A percentile compares a stretch with the other conserved stretches of the same genome.
These are phyloP conservation scores for Hemibagrus wyckioides DNA, from an alignment of 2,113 vertebrate genomes.

Conservation along the genomic window DNA sequence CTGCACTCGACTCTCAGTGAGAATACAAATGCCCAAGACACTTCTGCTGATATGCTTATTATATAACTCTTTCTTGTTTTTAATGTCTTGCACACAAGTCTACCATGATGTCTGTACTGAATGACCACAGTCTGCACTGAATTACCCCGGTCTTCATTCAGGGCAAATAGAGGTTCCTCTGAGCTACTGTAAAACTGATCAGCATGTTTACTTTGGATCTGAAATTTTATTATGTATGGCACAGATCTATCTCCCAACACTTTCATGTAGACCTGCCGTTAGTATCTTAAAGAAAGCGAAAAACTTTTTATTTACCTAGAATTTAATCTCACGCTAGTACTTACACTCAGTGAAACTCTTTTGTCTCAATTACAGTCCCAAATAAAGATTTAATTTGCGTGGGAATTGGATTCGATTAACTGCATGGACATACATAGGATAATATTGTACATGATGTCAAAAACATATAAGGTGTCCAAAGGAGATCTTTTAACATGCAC, in stretches of 20 bases:
- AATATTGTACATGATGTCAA: not conserved
- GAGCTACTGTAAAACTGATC: not conserved
- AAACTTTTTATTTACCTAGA: not conserved
- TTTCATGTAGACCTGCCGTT: conserved; percentile 10
- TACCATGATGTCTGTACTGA: conserved; percentile 1
- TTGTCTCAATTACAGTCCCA: not conserved
- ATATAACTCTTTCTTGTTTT: not conserved
- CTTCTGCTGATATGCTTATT: not conserved
- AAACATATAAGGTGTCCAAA: not conserved
- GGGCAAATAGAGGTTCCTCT: conserved; percentile 17
- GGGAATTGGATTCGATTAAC: not conserved
- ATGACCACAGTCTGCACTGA: conserved; percentile 4
- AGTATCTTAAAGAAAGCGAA: not conserved
- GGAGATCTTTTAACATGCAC: not conserved
- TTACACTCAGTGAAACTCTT: not conserved
- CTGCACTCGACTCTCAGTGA: not conserved
- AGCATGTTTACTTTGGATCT: conserved; percentile 2
- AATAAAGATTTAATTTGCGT: not conserved
- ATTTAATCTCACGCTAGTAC: not conserved
- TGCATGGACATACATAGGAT: not conserved
- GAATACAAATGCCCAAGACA: conserved; percentile 15
- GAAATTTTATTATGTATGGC: conserved; percentile 29
- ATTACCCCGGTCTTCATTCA: conserved; percentile 3
- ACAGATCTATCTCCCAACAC: conserved; percentile 31
- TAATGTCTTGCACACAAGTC: not conserved